Evolutionary conservation across 2,113 vertebrate species (phyloP).

Genomic region (Takifugu flavidus): DNA sequence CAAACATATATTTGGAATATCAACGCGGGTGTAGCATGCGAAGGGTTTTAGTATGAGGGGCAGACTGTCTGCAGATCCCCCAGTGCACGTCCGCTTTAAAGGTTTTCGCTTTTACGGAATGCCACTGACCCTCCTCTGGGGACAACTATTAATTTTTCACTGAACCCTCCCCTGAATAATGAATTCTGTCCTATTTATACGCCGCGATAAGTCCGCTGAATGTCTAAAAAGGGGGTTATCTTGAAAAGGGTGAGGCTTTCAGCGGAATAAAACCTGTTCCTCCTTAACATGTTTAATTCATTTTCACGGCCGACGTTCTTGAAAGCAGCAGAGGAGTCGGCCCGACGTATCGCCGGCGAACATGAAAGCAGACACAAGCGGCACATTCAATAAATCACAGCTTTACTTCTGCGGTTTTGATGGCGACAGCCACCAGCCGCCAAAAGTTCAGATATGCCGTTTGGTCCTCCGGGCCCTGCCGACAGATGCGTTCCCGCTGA

Average conservation of each 20-base stretch:
- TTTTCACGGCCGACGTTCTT: conserved; percentile 50
- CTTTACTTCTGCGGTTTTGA: conserved; percentile 63
- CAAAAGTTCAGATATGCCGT: conserved; percentile 59
- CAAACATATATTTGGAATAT: conserved; percentile 58
- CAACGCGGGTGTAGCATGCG: conserved; percentile 42
- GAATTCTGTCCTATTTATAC: conserved; percentile 73
- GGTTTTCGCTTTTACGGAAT: conserved; percentile 61
- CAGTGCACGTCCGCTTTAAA: conserved; percentile 67
- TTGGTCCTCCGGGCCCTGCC: conserved; percentile 46
- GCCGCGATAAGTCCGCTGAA: conserved; percentile 69
- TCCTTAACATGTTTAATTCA: conserved; percentile 73
- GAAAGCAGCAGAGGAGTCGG: conserved; percentile 56
- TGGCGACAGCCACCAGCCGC: conserved; percentile 56
- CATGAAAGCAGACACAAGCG: conserved; percentile 58
- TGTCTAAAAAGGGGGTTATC: conserved; percentile 70
- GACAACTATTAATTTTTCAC: conserved; percentile 74
- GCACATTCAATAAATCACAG: conserved; percentile 64
- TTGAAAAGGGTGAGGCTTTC: conserved; percentile 67
- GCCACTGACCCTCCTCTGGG: conserved; percentile 60
- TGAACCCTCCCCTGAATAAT: conserved; percentile 72
- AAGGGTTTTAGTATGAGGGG: conserved; percentile 61
- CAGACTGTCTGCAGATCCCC: conserved; percentile 53
- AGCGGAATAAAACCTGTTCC: conserved; percentile 57
- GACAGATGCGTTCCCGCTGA: conserved; percentile 49
- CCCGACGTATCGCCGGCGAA: conserved; percentile 57